phyloP scores from a whole-genome alignment of 2,888 invertebrate genomes.

The Lymantria monacha region DNA sequence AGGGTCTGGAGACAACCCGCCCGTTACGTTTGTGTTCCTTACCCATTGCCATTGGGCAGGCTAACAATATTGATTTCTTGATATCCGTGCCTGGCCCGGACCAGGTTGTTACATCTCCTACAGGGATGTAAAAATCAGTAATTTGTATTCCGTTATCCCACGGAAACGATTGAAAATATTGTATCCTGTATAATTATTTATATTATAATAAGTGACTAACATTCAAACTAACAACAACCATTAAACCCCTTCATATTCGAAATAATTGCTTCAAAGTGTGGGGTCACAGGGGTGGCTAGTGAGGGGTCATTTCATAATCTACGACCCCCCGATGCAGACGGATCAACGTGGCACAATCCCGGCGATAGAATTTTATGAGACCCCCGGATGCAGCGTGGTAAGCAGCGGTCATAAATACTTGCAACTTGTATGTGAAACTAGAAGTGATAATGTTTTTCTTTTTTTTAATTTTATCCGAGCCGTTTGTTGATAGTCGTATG shows the following conservation, averaged over 20 bases:
- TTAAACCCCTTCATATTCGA: slow-evolving; percentile 34
- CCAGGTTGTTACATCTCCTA: too few relatives aligned
- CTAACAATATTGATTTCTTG: too few relatives aligned
- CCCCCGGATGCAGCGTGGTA: slow-evolving; percentile 68
- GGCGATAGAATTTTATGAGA: slow-evolving; percentile 79
- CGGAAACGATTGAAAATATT: too few relatives aligned
- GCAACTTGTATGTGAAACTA: slow-evolving; percentile 32
- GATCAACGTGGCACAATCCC: slow-evolving; percentile 71
- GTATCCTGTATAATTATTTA: not conserved
- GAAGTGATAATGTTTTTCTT: slow-evolving; percentile 30
- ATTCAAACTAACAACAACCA: slow-evolving; percentile 13
- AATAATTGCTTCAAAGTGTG: slow-evolving; percentile 34
- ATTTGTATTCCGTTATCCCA: not conserved
- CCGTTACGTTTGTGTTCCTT: too few relatives aligned
- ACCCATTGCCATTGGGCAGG: too few relatives aligned
- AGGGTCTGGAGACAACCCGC: too few relatives aligned
- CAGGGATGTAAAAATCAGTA: too few relatives aligned
- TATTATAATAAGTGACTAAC: not conserved
- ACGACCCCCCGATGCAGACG: slow-evolving; percentile 48
- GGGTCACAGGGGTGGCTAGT: slow-evolving; percentile 10
- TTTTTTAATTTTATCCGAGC: not conserved
- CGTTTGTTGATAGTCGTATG: not conserved
- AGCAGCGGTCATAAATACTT: slow-evolving; percentile 72
- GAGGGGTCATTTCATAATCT: slow-evolving; percentile 36
- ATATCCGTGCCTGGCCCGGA: too few relatives aligned